These are phyloP conservation scores for Diploptera punctata DNA, from an alignment of 2,888 invertebrate species.

Conservation along the genomic window DNA sequence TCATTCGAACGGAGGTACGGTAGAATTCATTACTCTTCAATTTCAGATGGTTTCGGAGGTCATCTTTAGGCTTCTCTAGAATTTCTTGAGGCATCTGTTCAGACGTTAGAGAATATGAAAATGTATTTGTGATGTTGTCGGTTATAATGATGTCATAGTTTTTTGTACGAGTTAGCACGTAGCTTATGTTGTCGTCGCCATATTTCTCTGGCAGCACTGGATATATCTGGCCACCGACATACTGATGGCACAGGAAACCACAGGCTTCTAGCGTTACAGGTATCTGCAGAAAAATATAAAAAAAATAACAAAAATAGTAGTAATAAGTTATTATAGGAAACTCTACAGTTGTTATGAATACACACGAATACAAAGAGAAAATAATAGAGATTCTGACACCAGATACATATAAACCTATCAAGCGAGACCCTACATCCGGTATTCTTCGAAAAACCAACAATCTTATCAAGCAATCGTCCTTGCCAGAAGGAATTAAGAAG, in stretches of 20 bases:
- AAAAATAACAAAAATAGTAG: no score
- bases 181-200: neutral
- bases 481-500: no score
- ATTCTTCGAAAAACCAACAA: no score
- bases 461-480: no score
- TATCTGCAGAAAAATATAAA: neutral
- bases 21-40: conserved; percentile 65
- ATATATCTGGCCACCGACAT: neutral
- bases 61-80: conserved; percentile 32
- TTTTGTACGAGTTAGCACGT: neutral
- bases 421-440: no score
- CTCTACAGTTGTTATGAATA: no score
- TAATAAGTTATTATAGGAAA: no score
- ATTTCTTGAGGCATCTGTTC: neutral
- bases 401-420: no score
- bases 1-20: conserved; percentile 62
- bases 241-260: conserved; percentile 43
- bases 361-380: no score
- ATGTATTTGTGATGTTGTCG: neutral
- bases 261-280: conserved; percentile 43
- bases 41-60: conserved; percentile 61
- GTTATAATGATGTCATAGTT: neutral
- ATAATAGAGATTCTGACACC: no score
- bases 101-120: neutral
- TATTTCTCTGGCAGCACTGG: neutral